Percentiles rank a stretch among this genome's conserved stretches.
Conservation (phyloP, 2,888 invertebrate genomes). For the Nymphalis c-album region DNA sequence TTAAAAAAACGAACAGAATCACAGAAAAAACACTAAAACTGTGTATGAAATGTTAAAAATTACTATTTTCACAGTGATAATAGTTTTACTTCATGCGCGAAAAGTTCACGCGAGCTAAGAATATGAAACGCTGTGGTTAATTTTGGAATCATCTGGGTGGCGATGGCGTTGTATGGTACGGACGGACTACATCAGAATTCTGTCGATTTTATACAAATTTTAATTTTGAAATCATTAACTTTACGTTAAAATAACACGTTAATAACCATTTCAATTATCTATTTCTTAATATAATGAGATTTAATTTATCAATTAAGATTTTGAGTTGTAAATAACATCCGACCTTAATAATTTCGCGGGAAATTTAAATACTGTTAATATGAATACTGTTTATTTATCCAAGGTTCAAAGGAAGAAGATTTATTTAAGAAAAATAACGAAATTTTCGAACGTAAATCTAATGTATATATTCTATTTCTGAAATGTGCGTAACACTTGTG, state of each 20-base stretch:
- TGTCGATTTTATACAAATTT: slow-evolving; percentile 42
- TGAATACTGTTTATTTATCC: background rate
- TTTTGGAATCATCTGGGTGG: slow-evolving; percentile 77
- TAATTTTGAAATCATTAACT: slow-evolving; percentile 24
- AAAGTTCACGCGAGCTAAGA: slow-evolving; percentile 59
- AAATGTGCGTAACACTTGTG: too few species aligned
- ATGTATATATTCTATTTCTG: background rate
- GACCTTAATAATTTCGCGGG: slow-evolving; percentile 15
- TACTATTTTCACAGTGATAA: slow-evolving; percentile 37
- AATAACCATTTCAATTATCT: slow-evolving; percentile 1
- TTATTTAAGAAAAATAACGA: background rate
- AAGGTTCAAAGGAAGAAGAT: too few species aligned
- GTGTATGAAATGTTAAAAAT: slow-evolving; percentile 41
- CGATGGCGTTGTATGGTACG: slow-evolving; percentile 41
- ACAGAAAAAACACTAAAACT: slow-evolving; percentile 49
- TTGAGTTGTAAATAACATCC: slow-evolving; percentile 1
- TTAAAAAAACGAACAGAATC: slow-evolving; percentile 37
- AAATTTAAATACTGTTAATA: slow-evolving; percentile 14
- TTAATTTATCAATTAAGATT: background rate
- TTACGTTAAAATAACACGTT: background rate
- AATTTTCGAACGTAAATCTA: background rate
- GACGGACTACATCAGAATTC: slow-evolving; percentile 50
- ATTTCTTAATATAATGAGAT: background rate
- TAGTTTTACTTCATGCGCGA: slow-evolving; percentile 60
- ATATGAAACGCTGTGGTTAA: slow-evolving; percentile 74